Base-by-base conservation (phyloP, 2,888 invertebrate genomes). In the Homarus gammarus region DNA sequence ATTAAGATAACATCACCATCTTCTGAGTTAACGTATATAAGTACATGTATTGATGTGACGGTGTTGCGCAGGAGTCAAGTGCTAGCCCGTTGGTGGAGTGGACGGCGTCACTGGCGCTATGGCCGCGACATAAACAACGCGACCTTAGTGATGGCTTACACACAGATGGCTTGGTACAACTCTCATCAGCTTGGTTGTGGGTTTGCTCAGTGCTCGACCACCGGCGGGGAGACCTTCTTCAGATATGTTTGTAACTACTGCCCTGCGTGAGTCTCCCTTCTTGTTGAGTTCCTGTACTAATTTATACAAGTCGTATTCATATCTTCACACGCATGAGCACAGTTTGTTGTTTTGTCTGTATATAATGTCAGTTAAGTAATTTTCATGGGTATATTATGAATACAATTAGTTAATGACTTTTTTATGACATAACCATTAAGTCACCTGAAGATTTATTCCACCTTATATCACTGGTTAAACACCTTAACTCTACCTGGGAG, bases 241-340 rank as follows among this genome's bases (percentile, higher is more conserved):
- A 96, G 96, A 93, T 97, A 97, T 93, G 96, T 97, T 36, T 97
- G 97, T 94, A 97, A 97, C 94, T 97, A 97, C 93, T 97, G 97
- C 93, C 97, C 97, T 33, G 96, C 95, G 97, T 97, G 95, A 96
- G 96, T 95, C 90, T 31, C n/a, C n/a, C n/a, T n/a, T n/a, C n/a
- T n/a, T n/a, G n/a, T n/a, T n/a, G n/a, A n/a, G n/a, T n/a, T n/a
- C n/a, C n/a, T n/a, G n/a, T n/a, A n/a, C n/a, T n/a, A n/a, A n/a
- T n/a, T n/a, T n/a, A n/a, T n/a, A n/a, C n/a, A n/a, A n/a, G n/a
- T n/a, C n/a, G n/a, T n/a, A n/a, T n/a, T n/a, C n/a, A n/a, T n/a
- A n/a, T n/a, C n/a, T n/a, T n/a, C n/a, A n/a, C n/a, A n/a, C n/a
- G n/a, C n/a, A n/a, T n/a, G n/a, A n/a, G n/a, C n/a, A n/a, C n/a